Evolutionary conservation across 2,888 invertebrate genomes (phyloP).

Genomic region (Heliconius ismenius): DNA sequence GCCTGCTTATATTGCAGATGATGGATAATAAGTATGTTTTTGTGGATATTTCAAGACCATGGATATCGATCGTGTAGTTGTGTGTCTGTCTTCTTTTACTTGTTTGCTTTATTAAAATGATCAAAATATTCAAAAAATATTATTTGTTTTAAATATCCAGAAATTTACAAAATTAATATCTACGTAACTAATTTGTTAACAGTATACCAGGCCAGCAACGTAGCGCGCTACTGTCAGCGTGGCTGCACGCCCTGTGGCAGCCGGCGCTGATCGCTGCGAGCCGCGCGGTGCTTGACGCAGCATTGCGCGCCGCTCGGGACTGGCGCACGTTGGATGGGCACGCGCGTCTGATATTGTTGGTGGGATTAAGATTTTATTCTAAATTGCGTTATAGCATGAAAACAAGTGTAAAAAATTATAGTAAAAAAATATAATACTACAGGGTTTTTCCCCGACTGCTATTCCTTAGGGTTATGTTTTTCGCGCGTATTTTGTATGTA

Average conservation of each 20-base stretch:
- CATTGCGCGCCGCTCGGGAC: conserved; percentile 51
- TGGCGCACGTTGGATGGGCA: conserved; percentile 53
- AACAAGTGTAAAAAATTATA: not conserved
- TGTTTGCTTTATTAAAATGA: too few species aligned
- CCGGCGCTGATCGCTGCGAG: conserved; percentile 45
- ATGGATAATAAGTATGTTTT: conserved; percentile 36
- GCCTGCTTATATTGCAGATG: conserved; percentile 53
- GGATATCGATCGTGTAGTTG: too few species aligned
- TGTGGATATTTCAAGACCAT: too few species aligned
- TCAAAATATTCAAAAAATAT: too few species aligned
- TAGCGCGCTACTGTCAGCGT: conserved; percentile 51
- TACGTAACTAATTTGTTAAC: not conserved
- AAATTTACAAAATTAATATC: not conserved
- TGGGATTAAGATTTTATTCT: conserved; percentile 38
- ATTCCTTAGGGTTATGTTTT: too few species aligned
- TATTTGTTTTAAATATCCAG: not conserved
- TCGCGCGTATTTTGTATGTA: too few species aligned
- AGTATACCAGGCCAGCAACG: conserved; percentile 39
- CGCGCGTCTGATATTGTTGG: conserved; percentile 52
- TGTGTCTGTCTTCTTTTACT: too few species aligned
- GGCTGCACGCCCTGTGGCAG: conserved; percentile 64
- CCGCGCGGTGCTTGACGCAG: conserved; percentile 48
- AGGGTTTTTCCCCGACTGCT: too few species aligned
- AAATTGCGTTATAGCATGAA: not conserved
- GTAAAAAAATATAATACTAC: too few species aligned